Evolutionary conservation across 92 coral and sea anemone genomes (phyloP), one percentile per base, ranked within the genome.

Genomic region (Porites divaricata): DNA sequence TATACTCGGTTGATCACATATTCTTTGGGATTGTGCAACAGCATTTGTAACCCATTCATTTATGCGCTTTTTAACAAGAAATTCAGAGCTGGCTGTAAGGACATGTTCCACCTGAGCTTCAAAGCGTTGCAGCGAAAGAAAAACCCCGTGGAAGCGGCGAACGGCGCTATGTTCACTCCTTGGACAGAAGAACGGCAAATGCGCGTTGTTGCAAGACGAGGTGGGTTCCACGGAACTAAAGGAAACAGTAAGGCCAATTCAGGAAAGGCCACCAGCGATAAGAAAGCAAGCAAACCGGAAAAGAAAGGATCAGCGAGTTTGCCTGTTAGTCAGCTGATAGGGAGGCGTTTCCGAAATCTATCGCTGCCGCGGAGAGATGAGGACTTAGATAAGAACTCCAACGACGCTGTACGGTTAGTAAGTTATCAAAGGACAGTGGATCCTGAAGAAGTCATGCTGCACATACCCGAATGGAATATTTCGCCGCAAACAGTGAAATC

Each of bases 1-100:
- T 83, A 90, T 15, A 89, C 76, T 12, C 88, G 98, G 16, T 50
- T 94, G 84, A 77, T 91, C 54, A 83, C 92, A 1, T 94, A 94
- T 69, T 81, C 93, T 7, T 71, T 94, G 15, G 98, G 98, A 26
- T 76, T 94, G 7, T 87, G 92, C 62, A 93, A 94, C 71, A 86
- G 92, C n/a, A 50, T 91, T 62, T 86, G 90, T 51, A 94, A 94
- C 78, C 98, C 98, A 2, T 85, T 94, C 58, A 94, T 94, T 24
- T 94, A 94, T 76, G 95, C 95, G 8, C 89, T 94, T 14, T 94
- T 87, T 63, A 94, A 94, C 85, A 82, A 77, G 61, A 86, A 91
- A 79, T 94, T 94, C 83, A 69, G 98, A 80, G 94, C 86, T 9
- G 95, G 98, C 7, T 92, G 95, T 52, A 92, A 94, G 58, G 93